Conservation (phyloP, 2,113 vertebrate genomes). For the Lichenostomus cassidix region DNA sequence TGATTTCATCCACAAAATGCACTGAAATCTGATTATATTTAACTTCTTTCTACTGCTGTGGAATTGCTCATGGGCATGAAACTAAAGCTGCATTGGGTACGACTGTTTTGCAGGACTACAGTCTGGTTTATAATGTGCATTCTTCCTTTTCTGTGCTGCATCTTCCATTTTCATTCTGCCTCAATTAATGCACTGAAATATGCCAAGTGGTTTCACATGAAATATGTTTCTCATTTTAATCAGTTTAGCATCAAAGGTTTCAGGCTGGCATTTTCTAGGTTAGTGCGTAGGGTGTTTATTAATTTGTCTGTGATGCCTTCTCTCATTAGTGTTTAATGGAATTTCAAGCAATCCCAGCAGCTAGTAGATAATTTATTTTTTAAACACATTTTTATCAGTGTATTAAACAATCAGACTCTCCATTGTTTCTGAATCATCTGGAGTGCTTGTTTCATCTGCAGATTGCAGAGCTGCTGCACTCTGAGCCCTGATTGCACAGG, state of each 20-base stretch:
- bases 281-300: conserved; percentile 59
- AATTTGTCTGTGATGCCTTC: conserved; percentile 62
- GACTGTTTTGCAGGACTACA: background rate
- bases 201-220: conserved; percentile 32
- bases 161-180: conserved; percentile 48
- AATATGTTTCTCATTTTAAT: conserved; percentile 65
- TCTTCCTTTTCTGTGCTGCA: background rate
- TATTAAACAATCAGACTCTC: conserved; percentile 43
- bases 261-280: conserved; percentile 51
- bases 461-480: background rate
- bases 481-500: background rate
- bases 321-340: conserved; percentile 67
- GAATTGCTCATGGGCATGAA: background rate
- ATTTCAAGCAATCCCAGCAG: conserved; percentile 57
- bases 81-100: background rate
- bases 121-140: background rate
- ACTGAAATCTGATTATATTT: background rate
- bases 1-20: background rate
- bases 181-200: conserved; percentile 57
- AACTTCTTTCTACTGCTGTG: background rate
- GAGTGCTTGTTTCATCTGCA: conserved; percentile 20
- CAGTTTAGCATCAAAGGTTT: conserved; percentile 67
- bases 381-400: conserved; percentile 45
- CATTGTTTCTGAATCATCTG: conserved; percentile 44
- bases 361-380: conserved; percentile 54